phyloP scores from a whole-genome alignment of 2,113 vertebrate genomes.

The Crotalus helleri region DNA sequence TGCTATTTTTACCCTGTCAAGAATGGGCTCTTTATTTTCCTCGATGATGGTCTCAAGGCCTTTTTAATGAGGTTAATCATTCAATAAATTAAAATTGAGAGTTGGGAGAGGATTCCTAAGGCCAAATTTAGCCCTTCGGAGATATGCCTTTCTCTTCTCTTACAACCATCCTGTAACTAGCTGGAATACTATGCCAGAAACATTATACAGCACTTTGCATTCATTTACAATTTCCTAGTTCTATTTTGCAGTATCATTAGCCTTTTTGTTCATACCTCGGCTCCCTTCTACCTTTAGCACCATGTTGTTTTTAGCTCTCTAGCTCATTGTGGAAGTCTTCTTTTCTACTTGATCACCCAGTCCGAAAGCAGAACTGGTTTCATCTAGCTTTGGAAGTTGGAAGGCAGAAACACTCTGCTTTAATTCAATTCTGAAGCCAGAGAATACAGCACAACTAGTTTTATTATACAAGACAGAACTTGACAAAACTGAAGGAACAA shows the following conservation, averaged over 20 bases:
- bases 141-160: background rate
- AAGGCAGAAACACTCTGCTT: background rate
- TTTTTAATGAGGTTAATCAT: background rate
- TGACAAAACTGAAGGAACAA: background rate
- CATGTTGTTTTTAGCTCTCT: background rate
- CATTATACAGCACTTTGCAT: background rate
- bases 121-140: background rate
- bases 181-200: too few species aligned
- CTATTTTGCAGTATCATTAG: background rate
- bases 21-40: background rate
- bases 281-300: background rate
- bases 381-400: background rate
- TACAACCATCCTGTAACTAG: background rate
- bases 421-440: background rate
- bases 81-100: background rate
- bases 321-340: background rate
- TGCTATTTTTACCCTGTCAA: background rate
- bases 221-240: background rate
- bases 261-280: background rate
- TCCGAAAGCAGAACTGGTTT: background rate
- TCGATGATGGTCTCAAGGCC: background rate
- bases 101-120: background rate
- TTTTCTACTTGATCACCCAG: background rate
- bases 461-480: conserved; percentile 5
- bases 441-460: background rate